These are phyloP conservation scores for Dicranocentrus wangi DNA, from an alignment of 2,888 invertebrate species.

Conservation along the genomic window DNA sequence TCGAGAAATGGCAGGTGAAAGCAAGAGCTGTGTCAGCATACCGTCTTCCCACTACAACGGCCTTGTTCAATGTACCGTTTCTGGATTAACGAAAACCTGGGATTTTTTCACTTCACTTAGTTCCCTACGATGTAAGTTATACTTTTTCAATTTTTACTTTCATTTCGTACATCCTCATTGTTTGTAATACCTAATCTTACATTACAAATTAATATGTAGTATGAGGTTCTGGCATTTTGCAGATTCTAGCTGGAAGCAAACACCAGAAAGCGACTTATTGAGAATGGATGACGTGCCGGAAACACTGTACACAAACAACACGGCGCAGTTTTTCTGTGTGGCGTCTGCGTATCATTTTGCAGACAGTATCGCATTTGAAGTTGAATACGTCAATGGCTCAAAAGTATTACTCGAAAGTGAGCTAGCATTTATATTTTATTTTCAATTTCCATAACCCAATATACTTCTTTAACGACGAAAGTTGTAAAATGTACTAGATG, in stretches of 20 bases:
- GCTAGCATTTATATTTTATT: background rate
- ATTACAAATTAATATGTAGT: background rate
- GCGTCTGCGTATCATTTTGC: constrained; percentile 46
- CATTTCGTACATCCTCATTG: background rate
- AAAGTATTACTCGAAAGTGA: background rate
- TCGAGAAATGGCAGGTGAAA: background rate
- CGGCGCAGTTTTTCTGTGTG: constrained; percentile 32
- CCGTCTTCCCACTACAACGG: constrained; percentile 54
- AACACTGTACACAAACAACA: constrained; percentile 41
- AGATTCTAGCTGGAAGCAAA: constrained; percentile 43
- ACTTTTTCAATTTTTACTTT: no score
- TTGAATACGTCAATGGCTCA: constrained; percentile 41
- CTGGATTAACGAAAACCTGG: constrained; percentile 22
- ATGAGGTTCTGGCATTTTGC: background rate
- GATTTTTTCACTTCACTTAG: constrained; percentile 41
- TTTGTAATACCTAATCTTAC: background rate
- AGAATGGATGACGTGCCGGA: constrained; percentile 43
- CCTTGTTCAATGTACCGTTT: constrained; percentile 16
- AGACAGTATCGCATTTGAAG: constrained; percentile 44
- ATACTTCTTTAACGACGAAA: no score
- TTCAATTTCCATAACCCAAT: background rate
- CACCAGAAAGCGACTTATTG: constrained; percentile 21
- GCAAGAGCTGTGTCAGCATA: constrained; percentile 15
- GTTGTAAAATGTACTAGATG: constrained; percentile 25
- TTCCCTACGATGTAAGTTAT: constrained; percentile 30